Evolutionary conservation across 2,888 invertebrate genomes (phyloP), one percentile per base, ranked within the genome.

Genomic region (Rotaria socialis): DNA sequence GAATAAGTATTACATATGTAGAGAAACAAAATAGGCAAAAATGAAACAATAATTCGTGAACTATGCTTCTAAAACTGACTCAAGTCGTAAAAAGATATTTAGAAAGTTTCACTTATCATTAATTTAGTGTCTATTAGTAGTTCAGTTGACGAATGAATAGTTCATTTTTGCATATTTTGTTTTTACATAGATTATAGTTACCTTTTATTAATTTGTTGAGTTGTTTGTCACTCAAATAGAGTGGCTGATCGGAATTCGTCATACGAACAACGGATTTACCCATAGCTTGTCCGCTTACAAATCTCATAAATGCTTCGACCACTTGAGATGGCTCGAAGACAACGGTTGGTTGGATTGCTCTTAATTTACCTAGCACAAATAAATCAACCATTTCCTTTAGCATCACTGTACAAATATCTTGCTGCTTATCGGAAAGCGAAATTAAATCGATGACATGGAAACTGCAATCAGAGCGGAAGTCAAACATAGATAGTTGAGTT

Each of bases 351-450:
- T 41, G 47, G n/a, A 80, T 47, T 4, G 41, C 24, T 47, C 22
- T 80, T 0, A 80, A 24, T 2, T 0, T 0, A 11, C 41, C 75
- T 24, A 24, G 14, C 0, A 43, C 22, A 0, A 41, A 4, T 19
- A 43, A 22, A 0, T 47, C 1, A 0, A 47, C 8, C 1, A 24
- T 22, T 19, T 75, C 41, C 8, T 80, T 0, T 6, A 80, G 0
- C 11, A 80, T 1, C 2, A 2, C 47, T 0, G 0, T 1, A 24
- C 14, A 5, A 0, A 10, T 80, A 6, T n/a, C 1, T 0, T 22
- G 24, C 3, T n/a, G 0, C 0, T 80, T 6, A 1, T 0, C 3
- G 0, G 1, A 0, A 0, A 19, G 75, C 24, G 4, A 11, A 22
- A 0, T 19, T 0, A 47, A 24, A 47, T 80, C 75, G 24, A 80